Base-by-base conservation (phyloP, 2,797 vertebrate genomes). In the Parauchenoglanis ngamensis region DNA sequence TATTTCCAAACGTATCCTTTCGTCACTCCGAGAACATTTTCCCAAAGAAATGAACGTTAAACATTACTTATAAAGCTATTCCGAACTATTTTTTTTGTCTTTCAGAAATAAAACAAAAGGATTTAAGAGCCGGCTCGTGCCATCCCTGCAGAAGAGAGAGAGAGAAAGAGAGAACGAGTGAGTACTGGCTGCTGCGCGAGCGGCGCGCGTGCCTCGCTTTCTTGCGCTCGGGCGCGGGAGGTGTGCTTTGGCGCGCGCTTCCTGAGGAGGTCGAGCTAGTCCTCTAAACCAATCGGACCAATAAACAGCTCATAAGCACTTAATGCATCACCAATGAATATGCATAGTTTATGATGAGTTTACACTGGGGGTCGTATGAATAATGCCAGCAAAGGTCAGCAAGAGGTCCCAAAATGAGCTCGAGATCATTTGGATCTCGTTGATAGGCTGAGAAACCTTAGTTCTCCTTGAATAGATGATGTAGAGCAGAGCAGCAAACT, bases 231-330 rank as follows among this genome's bases (percentile, higher is more conserved):
- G 90, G 92, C 87, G 91, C 91, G 91, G 94, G 93, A 94, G 95
- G 95, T 94, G 95, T 95, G 93, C 92, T 83, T 13, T 21, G 57
- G 4, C 93, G 89, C 75, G 85, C 86, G 92, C 93, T 95, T 95
- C 94, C 93, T 93, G 94, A 92, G 89, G 92, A 92, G 95, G 95
- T 92, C 93, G 94, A 93, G 92, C 93, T 84, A 84, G 81, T 90
- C 90, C 91, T 90, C 85, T 78, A 79, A 68, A 28, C 84, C 56
- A 91, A 91, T 92, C 87, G 67, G 57, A 63, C 56, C 19, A 85
- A 80, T 78, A 87, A 70, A 91, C 89, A 88, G 88, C 57, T 46
- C 70, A 54, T 83, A 23, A 68, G 28, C 49, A 35, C 63, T 35
- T 68, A 7, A 54, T 68, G 59, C 0, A 13, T 25, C 35, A 25